A percentile compares a stretch with the other conserved stretches of the same genome.
Evolutionary conservation across 1,140 invertebrate species (phyloP).

Genomic region (Rhysida immarginata): DNA sequence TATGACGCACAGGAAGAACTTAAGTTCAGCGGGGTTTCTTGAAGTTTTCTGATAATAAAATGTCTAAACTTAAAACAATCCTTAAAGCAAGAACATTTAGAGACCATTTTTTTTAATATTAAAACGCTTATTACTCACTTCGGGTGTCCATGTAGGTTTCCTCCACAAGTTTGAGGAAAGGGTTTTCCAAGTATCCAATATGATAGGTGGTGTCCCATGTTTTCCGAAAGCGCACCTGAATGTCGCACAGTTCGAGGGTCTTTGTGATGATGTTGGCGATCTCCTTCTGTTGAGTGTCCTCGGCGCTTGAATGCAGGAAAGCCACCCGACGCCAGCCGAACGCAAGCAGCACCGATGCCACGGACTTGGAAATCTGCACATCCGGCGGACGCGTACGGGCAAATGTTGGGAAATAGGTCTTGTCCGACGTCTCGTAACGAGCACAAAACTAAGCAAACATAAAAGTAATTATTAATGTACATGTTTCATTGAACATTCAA

Average conservation of each 20-base stretch:
- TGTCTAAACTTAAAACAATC: not conserved
- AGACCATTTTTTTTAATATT: not conserved
- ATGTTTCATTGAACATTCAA: too few species aligned
- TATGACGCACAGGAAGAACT: too few species aligned
- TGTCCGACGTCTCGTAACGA: slow-evolving; percentile 69
- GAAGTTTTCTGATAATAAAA: too few species aligned
- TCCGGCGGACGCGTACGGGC: slow-evolving; percentile 81
- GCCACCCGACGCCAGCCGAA: slow-evolving; percentile 43
- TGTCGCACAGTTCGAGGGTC: slow-evolving; percentile 46
- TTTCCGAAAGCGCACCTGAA: slow-evolving; percentile 44
- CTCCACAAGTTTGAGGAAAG: slow-evolving; percentile 57
- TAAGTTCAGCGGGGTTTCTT: too few species aligned
- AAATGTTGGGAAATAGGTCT: slow-evolving; percentile 76
- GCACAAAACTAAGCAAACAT: slow-evolving; percentile 55
- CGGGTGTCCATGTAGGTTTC: slow-evolving; percentile 59
- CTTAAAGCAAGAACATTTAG: not conserved
- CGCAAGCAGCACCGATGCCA: slow-evolving; percentile 54
- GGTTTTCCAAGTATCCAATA: slow-evolving; percentile 53
- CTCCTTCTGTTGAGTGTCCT: slow-evolving; percentile 48
- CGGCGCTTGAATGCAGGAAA: slow-evolving; percentile 53
- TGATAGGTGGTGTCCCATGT: slow-evolving; percentile 61
- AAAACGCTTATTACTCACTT: slow-evolving; percentile 42
- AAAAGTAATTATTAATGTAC: too few species aligned
- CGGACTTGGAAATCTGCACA: slow-evolving; percentile 77
- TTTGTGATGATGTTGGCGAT: slow-evolving; percentile 52